Conservation (phyloP, 2,113 vertebrate species). For the Ictalurus punctatus region DNA sequence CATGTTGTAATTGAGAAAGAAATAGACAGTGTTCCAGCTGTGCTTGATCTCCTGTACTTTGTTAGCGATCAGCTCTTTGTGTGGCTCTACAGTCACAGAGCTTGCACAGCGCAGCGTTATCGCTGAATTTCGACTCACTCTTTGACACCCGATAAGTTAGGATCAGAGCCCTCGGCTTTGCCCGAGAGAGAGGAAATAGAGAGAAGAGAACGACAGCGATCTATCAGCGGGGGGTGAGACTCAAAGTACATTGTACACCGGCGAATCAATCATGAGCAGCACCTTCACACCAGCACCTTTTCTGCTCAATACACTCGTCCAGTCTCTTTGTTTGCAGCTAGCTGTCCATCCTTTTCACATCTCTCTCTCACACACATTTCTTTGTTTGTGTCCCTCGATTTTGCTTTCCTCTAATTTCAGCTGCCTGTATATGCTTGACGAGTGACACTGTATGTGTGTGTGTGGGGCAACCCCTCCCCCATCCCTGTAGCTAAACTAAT, state of each 20-base stretch:
- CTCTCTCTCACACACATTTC: conserved; percentile 58
- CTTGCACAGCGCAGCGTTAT: not conserved
- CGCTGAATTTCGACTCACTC: conserved; percentile 3
- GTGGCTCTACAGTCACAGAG: conserved; percentile 7
- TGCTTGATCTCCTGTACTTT: not conserved
- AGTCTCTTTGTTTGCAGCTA: conserved; percentile 48
- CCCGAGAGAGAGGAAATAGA: conserved; percentile 12
- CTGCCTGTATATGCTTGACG: conserved; percentile 44
- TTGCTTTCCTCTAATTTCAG: conserved; percentile 27
- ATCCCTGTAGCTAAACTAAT: conserved; percentile 70
- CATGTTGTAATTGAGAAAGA: not conserved
- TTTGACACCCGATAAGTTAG: conserved; percentile 39
- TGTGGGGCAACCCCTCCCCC: conserved; percentile 37
- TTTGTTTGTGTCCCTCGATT: conserved; percentile 19
- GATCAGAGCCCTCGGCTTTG: conserved; percentile 33
- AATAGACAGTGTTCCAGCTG: not conserved
- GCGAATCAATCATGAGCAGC: conserved; percentile 57
- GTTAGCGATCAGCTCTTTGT: conserved; percentile 31
- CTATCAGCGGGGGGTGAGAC: conserved; percentile 46
- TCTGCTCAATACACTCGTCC: conserved; percentile 58
- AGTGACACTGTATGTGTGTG: conserved; percentile 19
- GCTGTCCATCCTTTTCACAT: conserved; percentile 30
- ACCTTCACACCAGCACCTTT: conserved; percentile 57
- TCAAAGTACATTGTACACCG: conserved; percentile 47
- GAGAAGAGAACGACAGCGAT: conserved; percentile 25